A percentile compares a stretch with the other conserved stretches of the same genome.
phyloP scores from a whole-genome alignment of 1,140 invertebrate species.

The Drepana arcuata region DNA sequence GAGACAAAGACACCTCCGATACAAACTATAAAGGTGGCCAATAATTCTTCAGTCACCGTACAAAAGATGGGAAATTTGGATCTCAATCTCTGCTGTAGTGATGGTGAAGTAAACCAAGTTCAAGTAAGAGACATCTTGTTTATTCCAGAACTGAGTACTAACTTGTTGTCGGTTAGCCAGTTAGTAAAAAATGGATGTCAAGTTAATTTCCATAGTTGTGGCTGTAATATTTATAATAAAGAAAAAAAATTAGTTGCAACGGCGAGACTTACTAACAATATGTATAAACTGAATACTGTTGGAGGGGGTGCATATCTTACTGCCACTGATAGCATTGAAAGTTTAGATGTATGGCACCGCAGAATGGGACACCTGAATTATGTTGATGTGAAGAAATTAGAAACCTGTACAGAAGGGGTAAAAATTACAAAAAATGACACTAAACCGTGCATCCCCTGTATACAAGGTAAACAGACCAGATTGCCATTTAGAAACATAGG shows the following conservation, averaged over 20 bases:
- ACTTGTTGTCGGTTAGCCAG: slow-evolving; percentile 25
- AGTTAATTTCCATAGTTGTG: slow-evolving; percentile 13
- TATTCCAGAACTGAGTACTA: slow-evolving; percentile 19
- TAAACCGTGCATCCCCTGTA: slow-evolving; percentile 1
- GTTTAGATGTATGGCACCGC: slow-evolving; percentile 1
- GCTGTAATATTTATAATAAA: slow-evolving; percentile 17
- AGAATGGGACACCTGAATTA: no score
- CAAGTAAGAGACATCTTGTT: slow-evolving; percentile 28
- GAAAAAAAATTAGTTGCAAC: slow-evolving; percentile 6
- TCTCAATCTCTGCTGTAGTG: slow-evolving; percentile 4
- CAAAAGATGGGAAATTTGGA: slow-evolving; percentile 24
- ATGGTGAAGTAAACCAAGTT: slow-evolving; percentile 5
- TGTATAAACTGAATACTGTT: slow-evolving; percentile 1
- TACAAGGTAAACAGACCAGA: slow-evolving; percentile 1
- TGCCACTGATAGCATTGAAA: neutral
- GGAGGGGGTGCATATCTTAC: neutral
- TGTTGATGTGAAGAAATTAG: slow-evolving; percentile 2
- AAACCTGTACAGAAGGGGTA: neutral
- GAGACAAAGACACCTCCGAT: neutral
- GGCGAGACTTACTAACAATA: slow-evolving; percentile 1
- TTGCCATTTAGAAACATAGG: neutral
- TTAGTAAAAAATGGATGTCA: slow-evolving; percentile 21
- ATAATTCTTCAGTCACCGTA: slow-evolving; percentile 16
- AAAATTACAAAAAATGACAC: neutral
- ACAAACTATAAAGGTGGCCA: neutral